These are phyloP conservation scores for Anguilla rostrata DNA, from an alignment of 2,113 vertebrate genomes.

Conservation along the genomic window DNA sequence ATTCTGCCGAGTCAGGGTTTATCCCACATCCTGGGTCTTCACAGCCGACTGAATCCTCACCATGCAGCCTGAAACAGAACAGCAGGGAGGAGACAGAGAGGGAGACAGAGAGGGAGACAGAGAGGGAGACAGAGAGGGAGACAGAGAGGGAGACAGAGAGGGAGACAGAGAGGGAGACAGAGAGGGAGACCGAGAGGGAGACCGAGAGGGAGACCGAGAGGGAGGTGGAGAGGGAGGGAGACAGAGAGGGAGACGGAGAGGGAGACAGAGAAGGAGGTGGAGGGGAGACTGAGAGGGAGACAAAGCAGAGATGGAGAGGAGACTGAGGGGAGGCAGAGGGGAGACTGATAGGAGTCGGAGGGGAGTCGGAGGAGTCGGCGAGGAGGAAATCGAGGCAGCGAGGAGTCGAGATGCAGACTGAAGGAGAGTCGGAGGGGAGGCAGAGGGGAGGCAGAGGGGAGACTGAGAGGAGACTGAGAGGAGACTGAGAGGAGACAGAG, in stretches of 20 bases:
- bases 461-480: background rate
- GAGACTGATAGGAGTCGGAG: background rate
- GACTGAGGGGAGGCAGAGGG: background rate
- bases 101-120: too few relatives aligned
- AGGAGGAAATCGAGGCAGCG: too few relatives aligned
- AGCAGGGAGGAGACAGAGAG: background rate
- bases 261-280: too few relatives aligned
- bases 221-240: too few relatives aligned
- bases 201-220: too few relatives aligned
- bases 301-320: background rate
- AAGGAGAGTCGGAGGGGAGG: background rate
- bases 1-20: slow-evolving; percentile 4
- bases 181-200: too few relatives aligned
- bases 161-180: too few relatives aligned
- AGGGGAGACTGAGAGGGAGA: background rate
- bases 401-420: too few relatives aligned
- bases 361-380: background rate
- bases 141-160: too few relatives aligned
- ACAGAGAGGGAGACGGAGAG: too few relatives aligned
- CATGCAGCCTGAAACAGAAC: background rate
- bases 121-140: too few relatives aligned
- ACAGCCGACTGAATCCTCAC: background rate
- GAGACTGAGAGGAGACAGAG: background rate
- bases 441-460: background rate
- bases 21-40: background rate